A percentile compares a stretch with the other conserved stretches of the same genome.
Evolutionary conservation across 2,797 vertebrate species (phyloP).

Genomic region (Lagorchestes hirsutus): DNA sequence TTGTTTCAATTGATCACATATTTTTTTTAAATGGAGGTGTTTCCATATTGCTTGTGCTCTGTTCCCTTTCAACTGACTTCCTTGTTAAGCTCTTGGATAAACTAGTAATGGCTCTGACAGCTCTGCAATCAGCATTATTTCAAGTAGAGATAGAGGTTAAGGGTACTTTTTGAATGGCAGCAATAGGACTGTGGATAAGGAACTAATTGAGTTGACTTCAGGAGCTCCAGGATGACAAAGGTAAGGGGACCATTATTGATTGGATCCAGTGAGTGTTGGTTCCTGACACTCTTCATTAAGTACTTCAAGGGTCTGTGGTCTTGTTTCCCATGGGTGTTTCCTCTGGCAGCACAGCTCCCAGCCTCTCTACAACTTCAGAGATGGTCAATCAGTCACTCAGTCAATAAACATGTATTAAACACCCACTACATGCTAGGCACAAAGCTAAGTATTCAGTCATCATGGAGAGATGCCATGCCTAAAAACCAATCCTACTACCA

Average conservation of each 20-base stretch:
- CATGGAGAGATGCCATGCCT: background rate
- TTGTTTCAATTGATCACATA: conserved; percentile 32
- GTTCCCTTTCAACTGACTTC: conserved; percentile 47
- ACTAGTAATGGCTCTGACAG: conserved; percentile 33
- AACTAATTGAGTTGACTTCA: conserved; percentile 29
- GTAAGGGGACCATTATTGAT: background rate
- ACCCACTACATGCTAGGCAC: background rate
- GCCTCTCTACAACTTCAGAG: background rate
- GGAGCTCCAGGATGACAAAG: conserved; percentile 26
- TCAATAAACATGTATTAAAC: background rate
- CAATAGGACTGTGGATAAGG: background rate
- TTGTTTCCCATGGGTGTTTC: background rate
- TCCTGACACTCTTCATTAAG: background rate
- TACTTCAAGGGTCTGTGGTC: background rate
- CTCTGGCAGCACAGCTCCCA: background rate
- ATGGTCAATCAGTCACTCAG: background rate
- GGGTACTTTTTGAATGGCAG: conserved; percentile 1
- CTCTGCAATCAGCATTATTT: conserved; percentile 57
- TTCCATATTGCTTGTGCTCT: conserved; percentile 44
- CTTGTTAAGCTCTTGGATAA: conserved; percentile 56
- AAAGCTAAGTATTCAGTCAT: background rate
- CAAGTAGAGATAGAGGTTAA: conserved; percentile 32
- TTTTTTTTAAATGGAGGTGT: conserved; percentile 31
- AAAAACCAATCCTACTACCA: background rate
- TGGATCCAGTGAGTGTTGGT: conserved; percentile 4